A percentile compares a stretch with the other conserved stretches of the same genome.
phyloP scores from a whole-genome alignment of 2,797 vertebrate species.

The Vireo griseus region DNA sequence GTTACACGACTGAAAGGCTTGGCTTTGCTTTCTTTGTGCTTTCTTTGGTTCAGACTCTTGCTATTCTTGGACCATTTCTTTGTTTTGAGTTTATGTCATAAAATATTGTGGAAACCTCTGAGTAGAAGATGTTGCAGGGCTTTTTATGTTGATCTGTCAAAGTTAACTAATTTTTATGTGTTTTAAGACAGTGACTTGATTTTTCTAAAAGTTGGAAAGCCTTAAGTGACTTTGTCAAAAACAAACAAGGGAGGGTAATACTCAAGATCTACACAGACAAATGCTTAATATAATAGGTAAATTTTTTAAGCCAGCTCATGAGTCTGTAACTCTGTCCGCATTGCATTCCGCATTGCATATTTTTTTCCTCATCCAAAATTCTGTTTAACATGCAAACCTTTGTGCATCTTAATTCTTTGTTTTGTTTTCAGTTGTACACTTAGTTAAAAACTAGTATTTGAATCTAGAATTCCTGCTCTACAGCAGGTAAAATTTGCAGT shows the following conservation, averaged over 20 bases:
- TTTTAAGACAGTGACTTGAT: background rate
- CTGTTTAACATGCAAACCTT: background rate
- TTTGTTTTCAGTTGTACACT: background rate
- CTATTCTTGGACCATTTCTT: background rate
- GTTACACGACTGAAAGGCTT: background rate
- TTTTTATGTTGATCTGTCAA: background rate
- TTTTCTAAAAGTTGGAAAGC: background rate
- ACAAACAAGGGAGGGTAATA: background rate
- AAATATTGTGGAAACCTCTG: background rate
- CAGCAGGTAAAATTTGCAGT: background rate
- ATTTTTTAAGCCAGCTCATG: background rate
- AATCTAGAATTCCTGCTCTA: background rate
- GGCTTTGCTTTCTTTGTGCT: background rate
- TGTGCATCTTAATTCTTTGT: background rate
- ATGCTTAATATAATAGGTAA: fast-evolving
- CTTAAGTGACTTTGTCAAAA: background rate
- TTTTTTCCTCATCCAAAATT: background rate
- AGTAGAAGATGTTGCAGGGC: background rate
- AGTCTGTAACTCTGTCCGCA: background rate
- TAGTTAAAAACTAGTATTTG: background rate
- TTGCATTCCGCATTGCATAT: background rate
- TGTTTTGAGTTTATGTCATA: background rate
- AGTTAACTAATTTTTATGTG: background rate
- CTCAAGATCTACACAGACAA: background rate
- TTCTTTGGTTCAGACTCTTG: background rate